These are phyloP conservation scores for Cebus imitator DNA, from an alignment of 2,113 vertebrate genomes.

Conservation along the genomic window DNA sequence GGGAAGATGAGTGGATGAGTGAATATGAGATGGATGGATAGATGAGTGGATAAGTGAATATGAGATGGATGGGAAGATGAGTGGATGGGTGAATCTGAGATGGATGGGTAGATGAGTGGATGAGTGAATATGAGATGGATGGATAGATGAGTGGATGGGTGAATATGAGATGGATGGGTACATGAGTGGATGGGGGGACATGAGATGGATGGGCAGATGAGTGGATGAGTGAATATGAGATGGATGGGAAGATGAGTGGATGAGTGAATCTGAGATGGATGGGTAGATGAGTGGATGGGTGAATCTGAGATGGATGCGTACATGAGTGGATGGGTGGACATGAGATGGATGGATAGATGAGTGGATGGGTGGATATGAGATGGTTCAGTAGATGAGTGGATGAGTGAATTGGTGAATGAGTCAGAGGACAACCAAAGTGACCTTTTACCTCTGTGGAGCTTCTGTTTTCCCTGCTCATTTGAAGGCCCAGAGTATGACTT, in stretches of 20 bases:
- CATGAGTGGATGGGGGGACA: too few species aligned
- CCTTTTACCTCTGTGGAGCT: neutral
- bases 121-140: neutral
- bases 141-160: neutral
- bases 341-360: too few species aligned
- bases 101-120: too few species aligned
- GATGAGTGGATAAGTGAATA: neutral
- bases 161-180: too few species aligned
- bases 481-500: neutral
- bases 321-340: neutral
- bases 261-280: too few species aligned
- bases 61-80: too few species aligned
- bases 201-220: neutral
- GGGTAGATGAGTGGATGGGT: neutral
- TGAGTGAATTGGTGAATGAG: too few species aligned
- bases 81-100: too few species aligned
- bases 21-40: too few species aligned
- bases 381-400: neutral
- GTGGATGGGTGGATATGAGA: neutral
- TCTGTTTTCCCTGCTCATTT: neutral
- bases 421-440: neutral
- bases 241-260: neutral
- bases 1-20: neutral
- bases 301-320: neutral
- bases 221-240: neutral